These are phyloP conservation scores for Monopis laevigella DNA, from an alignment of 2,888 invertebrate genomes.

Conservation along the genomic window DNA sequence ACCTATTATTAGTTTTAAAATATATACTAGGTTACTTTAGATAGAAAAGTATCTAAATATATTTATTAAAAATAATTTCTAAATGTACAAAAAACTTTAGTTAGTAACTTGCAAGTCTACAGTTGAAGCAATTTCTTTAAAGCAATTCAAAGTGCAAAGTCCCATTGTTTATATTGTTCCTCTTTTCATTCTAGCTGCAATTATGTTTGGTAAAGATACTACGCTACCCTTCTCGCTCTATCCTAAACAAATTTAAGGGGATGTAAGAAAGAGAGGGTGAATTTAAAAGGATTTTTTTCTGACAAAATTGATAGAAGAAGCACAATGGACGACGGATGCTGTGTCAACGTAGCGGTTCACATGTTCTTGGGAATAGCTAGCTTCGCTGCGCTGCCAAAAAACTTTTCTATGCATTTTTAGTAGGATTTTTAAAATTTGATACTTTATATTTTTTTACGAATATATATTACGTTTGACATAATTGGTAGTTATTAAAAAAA, in stretches of 20 bases:
- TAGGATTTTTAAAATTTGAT: slow-evolving; percentile 1
- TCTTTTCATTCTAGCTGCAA: slow-evolving; percentile 54
- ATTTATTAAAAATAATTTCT: too few species aligned
- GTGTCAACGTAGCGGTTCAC: slow-evolving; percentile 64
- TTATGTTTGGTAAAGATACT: slow-evolving; percentile 40
- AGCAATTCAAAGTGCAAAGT: slow-evolving; percentile 10
- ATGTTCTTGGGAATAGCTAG: slow-evolving; percentile 64
- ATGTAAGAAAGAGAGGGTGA: slow-evolving; percentile 36
- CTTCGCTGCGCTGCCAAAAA: slow-evolving; percentile 61
- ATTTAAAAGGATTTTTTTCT: slow-evolving; percentile 38
- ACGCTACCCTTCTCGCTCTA: slow-evolving; percentile 30
- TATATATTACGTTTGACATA: too few species aligned
- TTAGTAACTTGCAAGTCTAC: too few species aligned
- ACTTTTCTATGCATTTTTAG: slow-evolving; percentile 31
- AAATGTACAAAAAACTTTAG: too few species aligned
- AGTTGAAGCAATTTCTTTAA: slow-evolving; percentile 5
- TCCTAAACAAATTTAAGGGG: slow-evolving; percentile 19
- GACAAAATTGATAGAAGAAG: slow-evolving; percentile 53
- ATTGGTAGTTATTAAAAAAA: too few species aligned
- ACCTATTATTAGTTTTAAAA: too few species aligned
- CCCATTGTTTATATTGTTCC: slow-evolving; percentile 21
- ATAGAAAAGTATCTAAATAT: too few species aligned
- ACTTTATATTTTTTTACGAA: too few species aligned
- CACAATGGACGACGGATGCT: slow-evolving; percentile 62
- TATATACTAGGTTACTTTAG: too few species aligned